Evolutionary conservation across 1,140 invertebrate species (phyloP).

Genomic region (Proales similis): DNA sequence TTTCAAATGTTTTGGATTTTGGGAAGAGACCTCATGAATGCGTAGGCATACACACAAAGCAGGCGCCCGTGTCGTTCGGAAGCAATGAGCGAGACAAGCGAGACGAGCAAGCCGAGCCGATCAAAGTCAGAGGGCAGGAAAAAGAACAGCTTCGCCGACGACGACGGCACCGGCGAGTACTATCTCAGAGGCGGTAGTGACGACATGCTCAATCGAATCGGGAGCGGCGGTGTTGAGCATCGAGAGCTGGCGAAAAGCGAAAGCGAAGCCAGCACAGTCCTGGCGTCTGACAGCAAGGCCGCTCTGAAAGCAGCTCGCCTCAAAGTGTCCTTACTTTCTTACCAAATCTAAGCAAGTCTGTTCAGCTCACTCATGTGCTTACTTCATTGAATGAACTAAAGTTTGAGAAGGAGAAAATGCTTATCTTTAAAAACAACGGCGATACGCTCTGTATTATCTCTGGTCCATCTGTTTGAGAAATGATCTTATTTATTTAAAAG

Average conservation of each 20-base stretch:
- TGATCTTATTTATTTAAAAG: too few relatives aligned
- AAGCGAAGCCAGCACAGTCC: neutral
- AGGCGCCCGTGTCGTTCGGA: too few relatives aligned
- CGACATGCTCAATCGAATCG: neutral
- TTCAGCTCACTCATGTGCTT: neutral
- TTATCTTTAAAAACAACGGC: too few relatives aligned
- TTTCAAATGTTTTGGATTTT: too few relatives aligned
- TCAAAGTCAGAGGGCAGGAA: neutral
- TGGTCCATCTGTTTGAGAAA: too few relatives aligned
- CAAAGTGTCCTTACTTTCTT: conserved; percentile 62
- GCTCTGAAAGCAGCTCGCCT: neutral
- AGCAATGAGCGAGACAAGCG: too few relatives aligned
- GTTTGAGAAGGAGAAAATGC: too few relatives aligned
- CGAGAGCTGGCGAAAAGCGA: neutral
- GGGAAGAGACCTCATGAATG: too few relatives aligned
- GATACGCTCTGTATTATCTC: too few relatives aligned
- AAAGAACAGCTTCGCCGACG: conserved; percentile 34
- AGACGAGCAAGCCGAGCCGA: neutral
- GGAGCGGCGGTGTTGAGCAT: neutral
- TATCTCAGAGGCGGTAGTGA: conserved; percentile 26
- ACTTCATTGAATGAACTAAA: conserved; percentile 41
- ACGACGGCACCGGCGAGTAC: conserved; percentile 13
- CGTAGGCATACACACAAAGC: too few relatives aligned
- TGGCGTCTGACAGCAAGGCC: neutral
- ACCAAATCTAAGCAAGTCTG: conserved; percentile 67